phyloP scores from a whole-genome alignment of 2,113 vertebrate species.

The Nothobranchius furzeri region DNA sequence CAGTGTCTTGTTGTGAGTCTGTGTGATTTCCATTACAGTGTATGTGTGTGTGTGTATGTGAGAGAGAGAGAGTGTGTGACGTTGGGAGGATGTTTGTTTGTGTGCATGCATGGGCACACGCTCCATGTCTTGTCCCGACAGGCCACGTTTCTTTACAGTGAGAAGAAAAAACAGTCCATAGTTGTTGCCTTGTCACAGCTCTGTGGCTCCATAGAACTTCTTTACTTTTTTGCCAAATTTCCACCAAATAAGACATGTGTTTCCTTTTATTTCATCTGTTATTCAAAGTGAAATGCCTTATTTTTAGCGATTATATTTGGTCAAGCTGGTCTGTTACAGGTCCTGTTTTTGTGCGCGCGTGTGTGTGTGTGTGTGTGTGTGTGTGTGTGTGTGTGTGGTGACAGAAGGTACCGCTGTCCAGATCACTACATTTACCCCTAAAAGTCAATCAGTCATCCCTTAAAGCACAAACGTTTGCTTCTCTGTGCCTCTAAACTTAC shows the following conservation, averaged over 20 bases:
- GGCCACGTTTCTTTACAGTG: conserved; percentile 51
- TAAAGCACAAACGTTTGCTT: conserved; percentile 71
- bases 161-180: conserved; percentile 16
- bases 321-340: conserved; percentile 65
- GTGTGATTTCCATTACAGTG: conserved; percentile 39
- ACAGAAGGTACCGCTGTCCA: conserved; percentile 28
- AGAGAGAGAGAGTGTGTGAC: conserved; percentile 12
- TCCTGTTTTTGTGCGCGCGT: conserved; percentile 42
- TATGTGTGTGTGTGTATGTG: conserved; percentile 58
- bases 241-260: conserved; percentile 77
- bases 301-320: conserved; percentile 68
- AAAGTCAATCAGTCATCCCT: conserved; percentile 41
- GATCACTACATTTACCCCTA: conserved; percentile 8
- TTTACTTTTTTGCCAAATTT: conserved; percentile 74
- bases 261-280: conserved; percentile 55
- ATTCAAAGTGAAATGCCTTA: conserved; percentile 77
- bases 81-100: conserved; percentile 36
- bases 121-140: conserved; percentile 47
- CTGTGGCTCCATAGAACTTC: conserved; percentile 76
- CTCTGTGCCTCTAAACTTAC: conserved; percentile 53
- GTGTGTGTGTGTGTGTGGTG: conserved; percentile 1
- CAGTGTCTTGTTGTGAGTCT: conserved; percentile 76
- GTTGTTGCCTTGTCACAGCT: conserved; percentile 79
- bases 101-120: conserved; percentile 73
- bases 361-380: too few species aligned